Conservation (phyloP, 2,888 invertebrate species). For the Achlya flavicornis region DNA sequence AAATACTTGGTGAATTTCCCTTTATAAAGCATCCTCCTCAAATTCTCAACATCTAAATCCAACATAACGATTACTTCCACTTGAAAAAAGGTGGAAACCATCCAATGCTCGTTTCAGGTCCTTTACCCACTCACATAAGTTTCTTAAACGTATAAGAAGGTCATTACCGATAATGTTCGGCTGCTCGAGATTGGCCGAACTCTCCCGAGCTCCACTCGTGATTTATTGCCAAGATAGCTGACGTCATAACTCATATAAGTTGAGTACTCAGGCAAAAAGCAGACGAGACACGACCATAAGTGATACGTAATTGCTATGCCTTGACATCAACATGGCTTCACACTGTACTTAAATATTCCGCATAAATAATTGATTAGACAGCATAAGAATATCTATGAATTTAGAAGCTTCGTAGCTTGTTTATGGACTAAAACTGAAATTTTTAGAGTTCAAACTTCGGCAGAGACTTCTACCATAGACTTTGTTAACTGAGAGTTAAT, state of each 20-base stretch:
- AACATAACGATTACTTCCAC: neutral
- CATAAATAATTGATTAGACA: neutral
- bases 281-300: conserved; percentile 57
- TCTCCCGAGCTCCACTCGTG: conserved; percentile 36
- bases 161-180: conserved; percentile 62
- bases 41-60: neutral
- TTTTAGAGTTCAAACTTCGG: neutral
- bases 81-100: neutral
- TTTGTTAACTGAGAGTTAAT: no score
- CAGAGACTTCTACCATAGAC: neutral
- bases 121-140: conserved; percentile 33
- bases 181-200: conserved; percentile 44
- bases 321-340: conserved; percentile 33
- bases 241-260: conserved; percentile 68
- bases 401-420: neutral
- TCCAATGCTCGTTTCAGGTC: conserved; percentile 14
- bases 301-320: conserved; percentile 61
- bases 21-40: neutral
- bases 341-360: conserved; percentile 1
- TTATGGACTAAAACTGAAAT: neutral
- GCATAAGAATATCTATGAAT: neutral
- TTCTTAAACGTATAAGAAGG: conserved; percentile 45
- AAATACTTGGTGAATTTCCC: neutral
- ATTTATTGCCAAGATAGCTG: conserved; percentile 69
- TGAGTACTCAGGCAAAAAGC: conserved; percentile 51